Percentiles rank a stretch among this genome's conserved stretches.
phyloP scores from a whole-genome alignment of 2,797 vertebrate species.

The Rhynchotus rufescens region DNA sequence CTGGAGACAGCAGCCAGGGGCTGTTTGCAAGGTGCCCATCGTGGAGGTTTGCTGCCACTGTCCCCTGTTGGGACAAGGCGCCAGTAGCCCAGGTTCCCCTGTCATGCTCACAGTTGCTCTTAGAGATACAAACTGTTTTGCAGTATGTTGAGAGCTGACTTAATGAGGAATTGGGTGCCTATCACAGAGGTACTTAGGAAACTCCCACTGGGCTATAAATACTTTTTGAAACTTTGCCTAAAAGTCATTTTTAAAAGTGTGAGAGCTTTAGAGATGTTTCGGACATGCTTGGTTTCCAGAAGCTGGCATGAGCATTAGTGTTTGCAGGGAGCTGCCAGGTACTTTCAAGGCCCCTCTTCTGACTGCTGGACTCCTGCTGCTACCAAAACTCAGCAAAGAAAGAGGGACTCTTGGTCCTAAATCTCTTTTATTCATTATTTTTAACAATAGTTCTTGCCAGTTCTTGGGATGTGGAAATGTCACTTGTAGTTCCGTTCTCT shows the following conservation, averaged over 20 bases:
- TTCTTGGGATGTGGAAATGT: background rate
- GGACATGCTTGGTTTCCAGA: background rate
- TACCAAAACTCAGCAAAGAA: background rate
- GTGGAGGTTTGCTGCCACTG: background rate
- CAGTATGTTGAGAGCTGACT: background rate
- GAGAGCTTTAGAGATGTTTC: background rate
- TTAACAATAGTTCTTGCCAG: background rate
- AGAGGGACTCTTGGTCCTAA: background rate
- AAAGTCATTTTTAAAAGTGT: background rate
- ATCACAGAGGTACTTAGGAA: background rate
- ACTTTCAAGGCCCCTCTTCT: background rate
- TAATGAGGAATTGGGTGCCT: background rate
- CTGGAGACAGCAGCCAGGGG: background rate
- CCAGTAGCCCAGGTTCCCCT: accelerated
- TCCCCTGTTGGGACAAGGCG: background rate
- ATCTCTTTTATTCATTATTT: background rate
- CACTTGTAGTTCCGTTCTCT: background rate
- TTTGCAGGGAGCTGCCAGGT: background rate
- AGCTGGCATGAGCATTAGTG: background rate
- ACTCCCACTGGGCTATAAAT: background rate
- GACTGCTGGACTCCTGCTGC: background rate
- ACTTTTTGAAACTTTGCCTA: background rate
- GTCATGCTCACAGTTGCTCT: accelerated
- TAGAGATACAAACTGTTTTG: accelerated
- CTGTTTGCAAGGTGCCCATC: background rate